phyloP scores from a whole-genome alignment of 2,113 vertebrate genomes.

The Trachemys scripta region DNA sequence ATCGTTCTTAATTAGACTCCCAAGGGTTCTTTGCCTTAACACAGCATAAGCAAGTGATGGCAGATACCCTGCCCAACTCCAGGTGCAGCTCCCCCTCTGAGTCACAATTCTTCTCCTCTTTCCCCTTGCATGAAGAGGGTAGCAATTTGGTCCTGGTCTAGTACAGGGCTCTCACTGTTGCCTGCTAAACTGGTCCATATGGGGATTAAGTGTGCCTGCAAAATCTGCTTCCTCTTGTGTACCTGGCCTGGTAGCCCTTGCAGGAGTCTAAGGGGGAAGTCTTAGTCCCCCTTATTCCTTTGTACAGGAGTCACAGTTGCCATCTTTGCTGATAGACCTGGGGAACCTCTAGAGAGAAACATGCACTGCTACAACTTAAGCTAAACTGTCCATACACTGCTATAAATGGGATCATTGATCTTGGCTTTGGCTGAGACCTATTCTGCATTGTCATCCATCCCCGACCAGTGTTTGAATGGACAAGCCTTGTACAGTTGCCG shows the following conservation, averaged over 20 bases:
- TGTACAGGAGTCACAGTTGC: accelerated
- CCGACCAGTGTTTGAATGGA: not conserved
- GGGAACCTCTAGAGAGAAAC: not conserved
- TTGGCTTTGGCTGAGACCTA: too few species aligned
- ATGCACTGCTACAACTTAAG: not conserved
- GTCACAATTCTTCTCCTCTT: not conserved
- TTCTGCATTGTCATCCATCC: not conserved
- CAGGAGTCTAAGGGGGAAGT: not conserved
- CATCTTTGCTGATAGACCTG: not conserved
- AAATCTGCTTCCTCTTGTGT: not conserved
- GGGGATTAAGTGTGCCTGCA: not conserved
- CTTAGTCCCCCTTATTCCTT: not conserved
- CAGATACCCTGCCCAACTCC: too few species aligned
- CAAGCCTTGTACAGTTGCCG: accelerated
- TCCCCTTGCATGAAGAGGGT: not conserved
- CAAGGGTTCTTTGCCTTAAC: not conserved
- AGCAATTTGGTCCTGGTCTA: not conserved
- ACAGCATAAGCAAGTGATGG: not conserved
- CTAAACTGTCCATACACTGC: not conserved
- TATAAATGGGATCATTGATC: not conserved
- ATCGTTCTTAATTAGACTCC: not conserved
- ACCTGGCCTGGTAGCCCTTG: not conserved
- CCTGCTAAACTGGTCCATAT: not conserved
- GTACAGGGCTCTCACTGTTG: not conserved
- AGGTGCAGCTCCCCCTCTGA: not conserved